Base-by-base conservation (phyloP, 2,888 invertebrate genomes). In the Eilema caniola region DNA sequence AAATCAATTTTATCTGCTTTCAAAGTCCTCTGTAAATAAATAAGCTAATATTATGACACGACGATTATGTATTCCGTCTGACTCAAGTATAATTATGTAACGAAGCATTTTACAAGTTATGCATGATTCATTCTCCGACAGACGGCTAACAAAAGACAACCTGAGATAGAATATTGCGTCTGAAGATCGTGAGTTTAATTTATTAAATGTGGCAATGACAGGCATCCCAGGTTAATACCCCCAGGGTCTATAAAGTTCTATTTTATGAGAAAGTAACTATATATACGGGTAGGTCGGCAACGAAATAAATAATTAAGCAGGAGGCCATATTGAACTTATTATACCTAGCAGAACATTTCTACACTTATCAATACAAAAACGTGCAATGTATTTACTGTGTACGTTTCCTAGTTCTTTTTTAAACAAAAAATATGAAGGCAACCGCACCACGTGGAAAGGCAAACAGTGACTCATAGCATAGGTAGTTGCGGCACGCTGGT, bases 401-500 rank as follows among this genome's bases (percentile, higher is more conserved):
- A 71, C 69, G 73, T 75, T 77, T 79, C 76, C 78, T 77, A 78
- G 76, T 79, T 76, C 79, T 79, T 73, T 75, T 79, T 73, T 75
- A 75, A 71, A 74, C 76, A 79, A 78, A 81, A 80, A 81, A 77
- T 81, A 80, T 81, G 84, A 85, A 83, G 84, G 83, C 85, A 81
- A 78, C 73, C 78, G 70, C 73, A 69, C 83, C 84, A 87, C 85
- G 88, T 89, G 88, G 87, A 87, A 77, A 85, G 87, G 83, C 80
- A 80, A n/a, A 82, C 76, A 80, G 83, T 90, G 90, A 90, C 87
- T 90, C 90, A 90, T 76, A 69, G 70, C 74, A 72, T 74, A 78
- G 74, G 69, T 76, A 78, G 74, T 68, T 72, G 67, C 62, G 72
- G 78, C 73, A 73, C 70, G 83, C 76, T 41, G 76, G 76, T 83